phyloP scores from a whole-genome alignment of 2,888 invertebrate species.

The Notodromas monacha region DNA sequence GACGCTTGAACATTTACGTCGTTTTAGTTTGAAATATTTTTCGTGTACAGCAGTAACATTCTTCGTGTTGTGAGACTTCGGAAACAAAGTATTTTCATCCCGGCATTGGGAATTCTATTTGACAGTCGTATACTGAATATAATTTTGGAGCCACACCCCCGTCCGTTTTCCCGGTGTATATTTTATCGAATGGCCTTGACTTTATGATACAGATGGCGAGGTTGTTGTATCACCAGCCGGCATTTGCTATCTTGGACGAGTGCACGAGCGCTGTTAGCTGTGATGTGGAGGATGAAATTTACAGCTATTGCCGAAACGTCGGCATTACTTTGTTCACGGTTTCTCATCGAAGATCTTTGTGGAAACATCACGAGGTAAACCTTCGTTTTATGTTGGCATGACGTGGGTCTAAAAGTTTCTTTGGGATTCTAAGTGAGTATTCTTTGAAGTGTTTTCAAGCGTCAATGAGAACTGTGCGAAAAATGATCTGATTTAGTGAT shows the following conservation, averaged over 20 bases:
- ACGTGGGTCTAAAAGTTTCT: neutral
- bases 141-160: no score
- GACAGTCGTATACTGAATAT: neutral
- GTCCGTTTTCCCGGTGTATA: constrained; percentile 22
- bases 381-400: neutral
- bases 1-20: no score
- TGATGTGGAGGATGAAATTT: constrained; percentile 92
- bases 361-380: constrained; percentile 66
- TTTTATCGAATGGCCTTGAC: no score
- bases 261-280: constrained; percentile 95
- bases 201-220: constrained; percentile 62
- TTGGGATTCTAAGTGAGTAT: no score
- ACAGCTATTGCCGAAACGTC: constrained; percentile 57
- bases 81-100: no score
- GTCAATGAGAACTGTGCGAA: no score
- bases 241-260: constrained; percentile 93
- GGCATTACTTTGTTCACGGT: constrained; percentile 80
- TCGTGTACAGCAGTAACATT: no score
- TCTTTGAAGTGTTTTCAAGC: no score
- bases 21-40: no score
- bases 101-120: no score
- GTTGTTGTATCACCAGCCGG: constrained; percentile 81
- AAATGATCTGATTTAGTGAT: no score
- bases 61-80: no score
- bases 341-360: constrained; percentile 79